A percentile compares a stretch with the other conserved stretches of the same genome.
Conservation (phyloP, 64 coral and sea anemone species). For the Stichodactyla mertensii region DNA sequence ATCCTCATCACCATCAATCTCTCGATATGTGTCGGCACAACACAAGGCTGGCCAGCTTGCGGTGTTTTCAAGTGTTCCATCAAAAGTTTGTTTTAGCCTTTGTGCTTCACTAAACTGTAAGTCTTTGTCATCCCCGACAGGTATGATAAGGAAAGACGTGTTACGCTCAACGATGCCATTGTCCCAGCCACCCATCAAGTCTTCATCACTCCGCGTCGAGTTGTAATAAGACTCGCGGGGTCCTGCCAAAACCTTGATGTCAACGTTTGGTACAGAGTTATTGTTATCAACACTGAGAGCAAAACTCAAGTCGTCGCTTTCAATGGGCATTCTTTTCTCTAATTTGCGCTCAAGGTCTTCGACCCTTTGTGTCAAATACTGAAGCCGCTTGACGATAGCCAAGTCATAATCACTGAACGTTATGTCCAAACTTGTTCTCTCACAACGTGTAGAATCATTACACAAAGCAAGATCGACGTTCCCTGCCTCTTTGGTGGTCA, state of each 20-base stretch:
- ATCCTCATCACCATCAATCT: constrained; percentile 31
- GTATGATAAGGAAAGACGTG: constrained; percentile 62
- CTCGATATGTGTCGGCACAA: constrained; percentile 9
- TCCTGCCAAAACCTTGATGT: constrained; percentile 19
- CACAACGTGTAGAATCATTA: neutral
- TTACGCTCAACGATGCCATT: constrained; percentile 28
- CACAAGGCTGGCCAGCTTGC: constrained; percentile 20
- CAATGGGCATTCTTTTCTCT: constrained; percentile 30
- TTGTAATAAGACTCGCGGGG: constrained; percentile 17
- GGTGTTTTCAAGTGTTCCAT: constrained; percentile 16
- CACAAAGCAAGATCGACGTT: neutral
- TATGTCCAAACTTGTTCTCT: neutral
- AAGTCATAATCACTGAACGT: neutral
- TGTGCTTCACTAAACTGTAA: constrained; percentile 1
- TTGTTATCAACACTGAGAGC: constrained; percentile 24
- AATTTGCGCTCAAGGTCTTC: constrained; percentile 62
- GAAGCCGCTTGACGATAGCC: constrained; percentile 37
- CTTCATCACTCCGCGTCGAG: constrained; percentile 8
- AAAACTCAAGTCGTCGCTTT: constrained; percentile 30
- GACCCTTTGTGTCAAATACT: constrained; percentile 60
- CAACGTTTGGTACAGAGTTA: constrained; percentile 17
- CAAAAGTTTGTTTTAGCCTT: constrained; percentile 66
- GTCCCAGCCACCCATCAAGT: neutral
- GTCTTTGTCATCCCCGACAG: constrained; percentile 60
- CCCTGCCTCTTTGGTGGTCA: neutral